A percentile compares a stretch with the other conserved stretches of the same genome.
phyloP scores from a whole-genome alignment of 2,113 vertebrate genomes.

The Paracanthobrama guichenoti region DNA sequence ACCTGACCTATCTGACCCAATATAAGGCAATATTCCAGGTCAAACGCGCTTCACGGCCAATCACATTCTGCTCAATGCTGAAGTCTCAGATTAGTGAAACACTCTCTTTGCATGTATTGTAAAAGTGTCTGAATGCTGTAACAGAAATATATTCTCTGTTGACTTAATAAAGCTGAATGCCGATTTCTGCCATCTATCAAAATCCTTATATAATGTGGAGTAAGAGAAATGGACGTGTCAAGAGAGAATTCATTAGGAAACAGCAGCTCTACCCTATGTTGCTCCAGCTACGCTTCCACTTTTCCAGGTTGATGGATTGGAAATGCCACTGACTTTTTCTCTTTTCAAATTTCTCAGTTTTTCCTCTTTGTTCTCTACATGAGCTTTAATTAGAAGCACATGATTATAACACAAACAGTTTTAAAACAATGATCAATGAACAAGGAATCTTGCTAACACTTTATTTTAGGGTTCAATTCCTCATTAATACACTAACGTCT shows the following conservation, averaged over 20 bases:
- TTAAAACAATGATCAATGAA: background rate
- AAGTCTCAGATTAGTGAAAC: background rate
- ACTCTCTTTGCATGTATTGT: background rate
- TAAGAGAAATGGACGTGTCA: slow-evolving; percentile 65
- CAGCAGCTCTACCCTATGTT: slow-evolving; percentile 68
- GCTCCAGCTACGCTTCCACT: slow-evolving; percentile 52
- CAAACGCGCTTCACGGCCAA: too few relatives aligned
- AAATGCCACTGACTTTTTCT: background rate
- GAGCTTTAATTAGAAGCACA: too few relatives aligned
- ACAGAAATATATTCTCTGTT: background rate
- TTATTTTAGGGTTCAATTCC: too few relatives aligned
- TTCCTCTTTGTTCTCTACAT: too few relatives aligned
- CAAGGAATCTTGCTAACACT: background rate
- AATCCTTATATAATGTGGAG: slow-evolving; percentile 55
- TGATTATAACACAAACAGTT: too few relatives aligned
- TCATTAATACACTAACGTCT: too few relatives aligned
- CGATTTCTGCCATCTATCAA: slow-evolving; percentile 24
- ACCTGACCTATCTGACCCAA: too few relatives aligned
- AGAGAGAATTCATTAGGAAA: slow-evolving; percentile 61
- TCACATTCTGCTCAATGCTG: too few relatives aligned
- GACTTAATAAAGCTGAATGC: background rate
- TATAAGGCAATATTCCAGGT: too few relatives aligned
- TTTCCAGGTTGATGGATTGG: background rate
- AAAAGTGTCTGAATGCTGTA: background rate
- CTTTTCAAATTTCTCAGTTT: too few relatives aligned